Conservation (phyloP, 2,113 vertebrate genomes). For the Saccopteryx leptura region DNA sequence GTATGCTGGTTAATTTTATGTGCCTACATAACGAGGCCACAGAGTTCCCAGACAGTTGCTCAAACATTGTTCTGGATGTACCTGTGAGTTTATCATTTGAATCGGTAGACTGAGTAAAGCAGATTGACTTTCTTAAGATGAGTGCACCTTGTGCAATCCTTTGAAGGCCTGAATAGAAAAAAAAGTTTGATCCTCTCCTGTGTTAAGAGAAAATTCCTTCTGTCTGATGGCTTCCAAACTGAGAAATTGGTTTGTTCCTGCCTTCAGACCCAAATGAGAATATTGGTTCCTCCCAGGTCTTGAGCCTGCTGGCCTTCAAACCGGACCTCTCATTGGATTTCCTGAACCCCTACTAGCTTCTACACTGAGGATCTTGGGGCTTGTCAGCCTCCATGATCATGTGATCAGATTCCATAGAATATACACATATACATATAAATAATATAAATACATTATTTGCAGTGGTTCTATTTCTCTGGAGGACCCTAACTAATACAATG, state of each 20-base stretch:
- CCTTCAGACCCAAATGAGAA: background rate
- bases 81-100: background rate
- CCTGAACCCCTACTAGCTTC: no score
- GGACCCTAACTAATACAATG: background rate
- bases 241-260: no score
- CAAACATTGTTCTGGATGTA: background rate
- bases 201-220: background rate
- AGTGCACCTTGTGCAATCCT: background rate
- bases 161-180: background rate
- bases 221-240: background rate
- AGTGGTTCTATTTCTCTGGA: background rate
- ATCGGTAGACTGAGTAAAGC: background rate
- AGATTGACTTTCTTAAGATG: background rate
- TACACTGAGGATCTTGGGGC: background rate
- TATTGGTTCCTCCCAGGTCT: background rate
- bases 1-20: background rate
- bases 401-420: background rate
- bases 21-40: background rate
- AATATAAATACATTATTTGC: background rate
- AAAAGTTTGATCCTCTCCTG: no score
- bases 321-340: background rate
- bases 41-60: background rate
- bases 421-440: background rate
- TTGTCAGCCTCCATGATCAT: background rate
- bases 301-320: background rate